These are phyloP conservation scores for Pyrrhosoma nymphula DNA, from an alignment of 2,888 invertebrate species.

Conservation along the genomic window DNA sequence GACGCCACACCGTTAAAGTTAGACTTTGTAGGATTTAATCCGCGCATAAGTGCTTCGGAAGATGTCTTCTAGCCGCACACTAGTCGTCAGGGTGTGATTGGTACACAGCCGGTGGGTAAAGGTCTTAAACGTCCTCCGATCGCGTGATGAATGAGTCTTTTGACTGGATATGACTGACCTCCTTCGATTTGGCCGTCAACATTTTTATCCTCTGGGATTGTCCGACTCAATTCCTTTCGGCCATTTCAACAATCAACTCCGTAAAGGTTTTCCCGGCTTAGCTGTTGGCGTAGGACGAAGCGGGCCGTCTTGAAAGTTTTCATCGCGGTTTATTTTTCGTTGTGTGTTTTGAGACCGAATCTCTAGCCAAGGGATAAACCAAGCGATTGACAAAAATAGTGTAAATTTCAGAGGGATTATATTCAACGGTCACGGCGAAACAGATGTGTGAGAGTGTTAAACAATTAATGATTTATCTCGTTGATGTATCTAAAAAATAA, in stretches of 20 bases:
- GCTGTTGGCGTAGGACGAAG: not conserved
- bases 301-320: not conserved
- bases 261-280: not conserved
- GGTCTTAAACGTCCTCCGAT: constrained; percentile 3
- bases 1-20: not conserved
- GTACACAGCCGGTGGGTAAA: not conserved
- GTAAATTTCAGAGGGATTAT: too few species aligned
- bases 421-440: too few species aligned
- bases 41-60: not conserved
- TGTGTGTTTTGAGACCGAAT: too few species aligned
- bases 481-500: too few species aligned
- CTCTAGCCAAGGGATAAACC: too few species aligned
- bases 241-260: not conserved
- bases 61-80: not conserved
- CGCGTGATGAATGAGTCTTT: constrained; percentile 50
- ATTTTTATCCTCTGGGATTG: not conserved
- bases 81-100: not conserved
- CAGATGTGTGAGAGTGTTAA: too few species aligned
- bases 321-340: too few species aligned
- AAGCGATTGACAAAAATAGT: too few species aligned
- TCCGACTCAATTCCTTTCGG: constrained; percentile 43
- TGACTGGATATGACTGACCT: constrained; percentile 12
- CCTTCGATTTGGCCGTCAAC: not conserved
- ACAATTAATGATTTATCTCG: too few species aligned
- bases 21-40: not conserved